phyloP scores from a whole-genome alignment of 2,797 vertebrate genomes.

The Caiman crocodilus region DNA sequence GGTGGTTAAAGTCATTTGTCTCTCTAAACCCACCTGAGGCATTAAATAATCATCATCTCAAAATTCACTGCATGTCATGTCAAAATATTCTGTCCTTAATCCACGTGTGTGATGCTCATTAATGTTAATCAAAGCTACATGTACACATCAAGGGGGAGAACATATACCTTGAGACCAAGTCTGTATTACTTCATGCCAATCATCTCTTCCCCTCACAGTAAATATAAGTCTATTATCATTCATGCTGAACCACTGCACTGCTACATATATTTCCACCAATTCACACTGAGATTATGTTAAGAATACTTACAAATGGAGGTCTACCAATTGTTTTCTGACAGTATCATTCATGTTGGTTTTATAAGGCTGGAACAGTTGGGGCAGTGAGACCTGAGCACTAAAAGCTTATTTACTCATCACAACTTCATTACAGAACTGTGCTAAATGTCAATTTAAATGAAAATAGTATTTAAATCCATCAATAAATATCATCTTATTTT shows the following conservation, averaged over 20 bases:
- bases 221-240: constrained; percentile 44
- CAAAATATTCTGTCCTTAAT: constrained; percentile 25
- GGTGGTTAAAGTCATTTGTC: constrained; percentile 7
- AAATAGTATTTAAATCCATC: not conserved
- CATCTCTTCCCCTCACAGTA: not conserved
- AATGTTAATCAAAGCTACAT: not conserved
- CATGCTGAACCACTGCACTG: constrained; percentile 31
- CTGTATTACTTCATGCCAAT: not conserved
- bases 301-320: too few relatives aligned
- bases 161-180: not conserved
- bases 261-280: not conserved
- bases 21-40: constrained; percentile 42
- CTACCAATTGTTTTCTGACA: not conserved
- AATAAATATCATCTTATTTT: constrained; percentile 4
- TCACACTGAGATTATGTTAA: not conserved
- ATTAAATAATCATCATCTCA: constrained; percentile 17
- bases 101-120: not conserved
- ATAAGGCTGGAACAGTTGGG: constrained; percentile 28
- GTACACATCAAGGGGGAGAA: constrained; percentile 2
- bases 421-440: constrained; percentile 53
- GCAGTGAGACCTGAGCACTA: not conserved
- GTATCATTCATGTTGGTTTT: constrained; percentile 32
- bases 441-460: constrained; percentile 40
- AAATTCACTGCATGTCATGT: not conserved
- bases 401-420: constrained; percentile 53